Evolutionary conservation across 2,797 vertebrate species (phyloP), one percentile per base, ranked within the genome.

Genomic region (Lerista edwardsae): DNA sequence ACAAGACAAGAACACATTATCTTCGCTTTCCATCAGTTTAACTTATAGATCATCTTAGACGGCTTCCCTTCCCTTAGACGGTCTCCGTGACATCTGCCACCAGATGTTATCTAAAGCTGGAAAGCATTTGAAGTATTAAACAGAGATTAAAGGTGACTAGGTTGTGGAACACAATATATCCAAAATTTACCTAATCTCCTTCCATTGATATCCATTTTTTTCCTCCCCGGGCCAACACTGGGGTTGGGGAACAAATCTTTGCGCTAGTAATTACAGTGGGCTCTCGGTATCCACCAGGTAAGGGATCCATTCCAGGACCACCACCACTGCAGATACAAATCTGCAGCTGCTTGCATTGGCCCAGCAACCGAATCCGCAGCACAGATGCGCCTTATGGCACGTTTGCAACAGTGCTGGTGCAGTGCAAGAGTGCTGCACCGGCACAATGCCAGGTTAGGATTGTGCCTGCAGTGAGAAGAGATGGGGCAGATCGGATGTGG

Each of bases 61-160:
- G 86, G 84, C 57, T 88, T 72, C 67, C 41, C 67, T 23, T n/a
- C n/a, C n/a, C n/a, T n/a, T n/a, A n/a, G n/a, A n/a, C n/a, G n/a
- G n/a, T 74, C 91, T 55, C 72, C 0, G 0, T 71, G 77, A 6
- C 51, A 90, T 71, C 76, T 11, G 0, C n/a, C 85, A 85, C 90
- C 90, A 94, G 90, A 92, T 89, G 86, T 36, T 90, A 87, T 90
- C 87, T 86, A 84, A 84, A 90, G 68, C 76, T 93, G 87, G 91
- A 90, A 93, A 85, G 88, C 86, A 79, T 87, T 55, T 91, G 85
- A 79, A 88, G 79, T 75, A 84, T 72, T 4, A 91, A 89, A 91
- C 64, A 75, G 68, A 88, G 89, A 93, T 90, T 82, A 90, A 92
- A 92, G 67, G 17, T 44, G 55, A n/a, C 0, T 4, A 59, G 90